phyloP scores from a whole-genome alignment of 2,113 vertebrate genomes.

The Esox niger region DNA sequence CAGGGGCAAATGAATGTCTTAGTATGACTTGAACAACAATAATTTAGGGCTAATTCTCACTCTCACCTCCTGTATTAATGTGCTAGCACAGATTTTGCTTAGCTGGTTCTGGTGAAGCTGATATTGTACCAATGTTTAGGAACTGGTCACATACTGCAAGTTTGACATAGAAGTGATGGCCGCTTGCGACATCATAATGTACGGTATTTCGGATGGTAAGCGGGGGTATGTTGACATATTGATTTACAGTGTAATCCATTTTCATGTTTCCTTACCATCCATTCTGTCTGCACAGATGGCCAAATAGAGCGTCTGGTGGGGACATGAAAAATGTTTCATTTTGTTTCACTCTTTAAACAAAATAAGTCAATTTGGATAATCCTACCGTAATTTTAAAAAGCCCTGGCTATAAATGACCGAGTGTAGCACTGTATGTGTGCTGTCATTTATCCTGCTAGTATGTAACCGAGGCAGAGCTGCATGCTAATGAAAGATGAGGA shows the following conservation, averaged over 20 bases:
- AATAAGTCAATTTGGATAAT: too few relatives aligned
- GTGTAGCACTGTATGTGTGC: neutral
- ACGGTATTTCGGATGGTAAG: neutral
- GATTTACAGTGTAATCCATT: neutral
- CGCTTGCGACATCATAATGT: constrained; percentile 7
- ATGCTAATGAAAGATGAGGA: neutral
- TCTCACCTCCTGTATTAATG: constrained; percentile 48
- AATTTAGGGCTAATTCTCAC: constrained; percentile 63
- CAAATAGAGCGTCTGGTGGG: neutral
- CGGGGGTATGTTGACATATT: constrained; percentile 2
- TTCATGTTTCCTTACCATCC: neutral
- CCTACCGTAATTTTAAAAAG: neutral
- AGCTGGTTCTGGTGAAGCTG: constrained; percentile 65
- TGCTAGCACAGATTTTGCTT: constrained; percentile 54
- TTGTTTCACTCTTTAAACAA: neutral
- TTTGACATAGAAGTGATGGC: constrained; percentile 71
- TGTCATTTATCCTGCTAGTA: neutral
- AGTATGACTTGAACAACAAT: constrained; percentile 50
- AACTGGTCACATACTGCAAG: constrained; percentile 52
- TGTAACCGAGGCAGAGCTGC: neutral
- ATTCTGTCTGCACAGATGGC: neutral
- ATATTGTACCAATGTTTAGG: constrained; percentile 59
- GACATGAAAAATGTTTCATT: neutral
- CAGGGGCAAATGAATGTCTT: constrained; percentile 36
- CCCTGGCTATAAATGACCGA: neutral